Conservation (phyloP, 2,797 vertebrate species). For the Aulostomus chinensis region DNA sequence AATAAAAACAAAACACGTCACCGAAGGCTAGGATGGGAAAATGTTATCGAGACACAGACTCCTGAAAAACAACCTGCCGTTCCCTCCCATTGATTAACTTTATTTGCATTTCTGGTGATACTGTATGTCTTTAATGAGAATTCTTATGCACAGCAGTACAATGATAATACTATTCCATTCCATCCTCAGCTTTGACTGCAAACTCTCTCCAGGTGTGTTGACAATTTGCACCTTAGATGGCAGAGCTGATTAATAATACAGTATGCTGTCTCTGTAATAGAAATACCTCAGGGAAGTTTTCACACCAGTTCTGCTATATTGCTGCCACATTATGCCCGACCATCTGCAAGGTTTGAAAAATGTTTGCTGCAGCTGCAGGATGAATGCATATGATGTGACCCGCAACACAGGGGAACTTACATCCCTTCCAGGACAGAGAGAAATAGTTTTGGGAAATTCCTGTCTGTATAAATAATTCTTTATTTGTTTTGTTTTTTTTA, state of each 20-base stretch:
- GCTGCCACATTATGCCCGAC: conserved; percentile 6
- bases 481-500: too few species aligned
- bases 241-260: conserved; percentile 18
- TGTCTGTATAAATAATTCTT: too few species aligned
- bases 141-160: too few species aligned
- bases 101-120: neutral
- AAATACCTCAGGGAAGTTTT: conserved; percentile 13
- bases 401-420: neutral
- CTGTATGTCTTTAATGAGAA: too few species aligned
- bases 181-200: neutral
- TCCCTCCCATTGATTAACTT: conserved; percentile 4
- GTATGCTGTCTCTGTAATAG: neutral
- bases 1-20: too few species aligned
- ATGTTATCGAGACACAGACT: too few species aligned
- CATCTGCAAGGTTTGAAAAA: too few species aligned
- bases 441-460: too few species aligned
- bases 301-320: neutral
- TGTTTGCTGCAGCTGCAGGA: conserved; percentile 7
- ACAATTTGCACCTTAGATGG: conserved; percentile 9
- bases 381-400: conserved; percentile 6
- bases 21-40: too few species aligned
- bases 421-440: too few species aligned
- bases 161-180: too few species aligned
- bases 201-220: neutral
- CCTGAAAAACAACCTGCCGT: neutral